These are phyloP conservation scores for Ichneumoninae sp. DNA, from an alignment of 2,888 invertebrate species.

Conservation along the genomic window DNA sequence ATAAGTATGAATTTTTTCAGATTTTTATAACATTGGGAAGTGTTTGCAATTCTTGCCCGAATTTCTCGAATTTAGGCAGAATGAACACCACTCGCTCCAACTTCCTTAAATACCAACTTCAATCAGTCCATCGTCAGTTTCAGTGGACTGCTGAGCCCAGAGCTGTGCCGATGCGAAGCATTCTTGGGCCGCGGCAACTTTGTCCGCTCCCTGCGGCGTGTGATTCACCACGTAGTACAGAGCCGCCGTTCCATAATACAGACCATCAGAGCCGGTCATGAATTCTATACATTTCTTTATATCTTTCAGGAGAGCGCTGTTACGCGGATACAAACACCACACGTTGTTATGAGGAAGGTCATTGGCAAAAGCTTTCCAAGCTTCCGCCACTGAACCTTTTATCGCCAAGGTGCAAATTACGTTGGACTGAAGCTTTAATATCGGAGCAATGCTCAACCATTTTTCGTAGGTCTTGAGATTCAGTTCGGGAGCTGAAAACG, in stretches of 20 bases:
- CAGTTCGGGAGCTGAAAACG: conserved; percentile 82
- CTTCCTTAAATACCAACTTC: conserved; percentile 22
- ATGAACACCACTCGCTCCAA: no score
- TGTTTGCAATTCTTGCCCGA: no score
- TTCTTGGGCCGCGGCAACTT: conserved; percentile 84
- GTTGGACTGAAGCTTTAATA: conserved; percentile 83
- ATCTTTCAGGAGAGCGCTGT: conserved; percentile 74
- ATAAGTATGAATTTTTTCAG: no score
- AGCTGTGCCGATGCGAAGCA: conserved; percentile 84
- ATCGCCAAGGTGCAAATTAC: conserved; percentile 85
- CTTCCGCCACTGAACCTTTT: conserved; percentile 82
- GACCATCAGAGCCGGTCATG: conserved; percentile 73
- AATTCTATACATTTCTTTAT: conserved; percentile 76
- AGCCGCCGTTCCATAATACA: conserved; percentile 79
- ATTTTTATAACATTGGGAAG: no score
- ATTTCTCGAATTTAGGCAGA: no score
- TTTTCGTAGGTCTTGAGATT: conserved; percentile 84
- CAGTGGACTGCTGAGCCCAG: conserved; percentile 77
- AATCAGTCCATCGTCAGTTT: conserved; percentile 66
- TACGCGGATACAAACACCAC: conserved; percentile 74
- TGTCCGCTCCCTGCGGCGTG: conserved; percentile 84
- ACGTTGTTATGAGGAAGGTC: conserved; percentile 48
- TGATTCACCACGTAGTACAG: conserved; percentile 83
- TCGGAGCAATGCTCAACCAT: conserved; percentile 84
- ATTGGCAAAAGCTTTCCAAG: conserved; percentile 68